These are phyloP conservation scores for Cephus sareptanus DNA, from an alignment of 2,888 invertebrate genomes.

Conservation along the genomic window DNA sequence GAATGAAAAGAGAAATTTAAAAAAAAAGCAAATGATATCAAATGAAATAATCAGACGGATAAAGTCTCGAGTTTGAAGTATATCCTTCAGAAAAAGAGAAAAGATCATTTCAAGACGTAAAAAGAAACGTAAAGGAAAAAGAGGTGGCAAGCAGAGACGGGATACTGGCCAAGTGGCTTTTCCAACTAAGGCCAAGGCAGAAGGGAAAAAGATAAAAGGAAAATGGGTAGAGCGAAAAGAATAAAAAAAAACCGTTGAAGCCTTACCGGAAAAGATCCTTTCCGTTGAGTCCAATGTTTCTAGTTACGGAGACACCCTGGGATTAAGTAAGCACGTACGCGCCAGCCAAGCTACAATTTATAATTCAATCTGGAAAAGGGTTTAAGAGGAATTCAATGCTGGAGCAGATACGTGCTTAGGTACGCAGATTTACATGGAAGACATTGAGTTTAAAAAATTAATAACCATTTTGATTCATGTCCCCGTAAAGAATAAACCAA, in stretches of 20 bases:
- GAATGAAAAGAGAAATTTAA: not conserved
- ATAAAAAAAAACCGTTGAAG: slow-evolving; percentile 11
- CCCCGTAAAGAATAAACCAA: not conserved
- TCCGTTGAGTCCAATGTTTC: not conserved
- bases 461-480: not conserved
- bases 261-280: not conserved
- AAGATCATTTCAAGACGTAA: not conserved
- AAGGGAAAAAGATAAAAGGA: not conserved
- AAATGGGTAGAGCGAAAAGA: slow-evolving; percentile 17
- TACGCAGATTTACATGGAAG: not conserved
- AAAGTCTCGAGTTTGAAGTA: not conserved
- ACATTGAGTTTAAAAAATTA: not conserved
- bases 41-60: not conserved
- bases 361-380: not conserved
- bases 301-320: not conserved
- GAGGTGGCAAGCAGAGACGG: not conserved
- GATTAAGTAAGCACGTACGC: not conserved
- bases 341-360: not conserved
- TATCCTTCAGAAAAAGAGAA: not conserved
- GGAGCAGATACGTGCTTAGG: too few relatives aligned
- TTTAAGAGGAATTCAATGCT: not conserved
- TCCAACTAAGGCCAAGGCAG: not conserved
- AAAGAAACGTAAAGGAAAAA: not conserved
- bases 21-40: not conserved
- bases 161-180: not conserved